These are phyloP conservation scores for Pagetopsis macropterus DNA, from an alignment of 2,797 vertebrate genomes.

Conservation along the genomic window DNA sequence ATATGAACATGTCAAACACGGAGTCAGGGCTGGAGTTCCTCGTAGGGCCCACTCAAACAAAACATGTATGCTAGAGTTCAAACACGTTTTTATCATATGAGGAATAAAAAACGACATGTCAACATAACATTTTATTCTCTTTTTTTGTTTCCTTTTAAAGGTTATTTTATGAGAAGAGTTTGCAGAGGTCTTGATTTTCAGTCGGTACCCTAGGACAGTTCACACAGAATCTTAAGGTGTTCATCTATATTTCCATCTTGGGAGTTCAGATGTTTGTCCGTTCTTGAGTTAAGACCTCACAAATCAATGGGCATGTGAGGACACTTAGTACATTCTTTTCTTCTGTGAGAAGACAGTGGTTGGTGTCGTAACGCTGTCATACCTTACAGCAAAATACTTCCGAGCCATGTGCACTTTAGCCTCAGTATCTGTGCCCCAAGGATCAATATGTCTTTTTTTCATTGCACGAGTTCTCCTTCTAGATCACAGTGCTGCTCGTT, in stretches of 20 bases:
- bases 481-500: neutral
- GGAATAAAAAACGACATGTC: neutral
- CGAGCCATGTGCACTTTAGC: neutral
- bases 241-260: neutral
- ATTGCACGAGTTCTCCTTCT: neutral
- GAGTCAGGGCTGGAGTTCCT: neutral
- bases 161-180: neutral
- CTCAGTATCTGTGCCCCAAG: neutral
- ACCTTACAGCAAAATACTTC: neutral
- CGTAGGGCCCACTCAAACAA: too few relatives aligned
- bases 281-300: neutral
- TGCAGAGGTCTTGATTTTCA: too few relatives aligned
- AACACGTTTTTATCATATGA: neutral
- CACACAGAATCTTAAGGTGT: neutral
- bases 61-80: neutral
- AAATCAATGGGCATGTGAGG: neutral
- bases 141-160: neutral
- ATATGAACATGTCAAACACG: neutral
- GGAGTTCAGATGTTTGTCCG: neutral
- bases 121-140: neutral
- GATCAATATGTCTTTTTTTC: neutral
- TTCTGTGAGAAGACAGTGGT: neutral
- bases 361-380: too few relatives aligned
- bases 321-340: neutral
- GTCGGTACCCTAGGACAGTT: neutral